Percentiles rank a stretch among this genome's conserved stretches.
These are phyloP conservation scores for Boulengeromyrus knoepffleri DNA, from an alignment of 2,113 vertebrate species.

Conservation along the genomic window DNA sequence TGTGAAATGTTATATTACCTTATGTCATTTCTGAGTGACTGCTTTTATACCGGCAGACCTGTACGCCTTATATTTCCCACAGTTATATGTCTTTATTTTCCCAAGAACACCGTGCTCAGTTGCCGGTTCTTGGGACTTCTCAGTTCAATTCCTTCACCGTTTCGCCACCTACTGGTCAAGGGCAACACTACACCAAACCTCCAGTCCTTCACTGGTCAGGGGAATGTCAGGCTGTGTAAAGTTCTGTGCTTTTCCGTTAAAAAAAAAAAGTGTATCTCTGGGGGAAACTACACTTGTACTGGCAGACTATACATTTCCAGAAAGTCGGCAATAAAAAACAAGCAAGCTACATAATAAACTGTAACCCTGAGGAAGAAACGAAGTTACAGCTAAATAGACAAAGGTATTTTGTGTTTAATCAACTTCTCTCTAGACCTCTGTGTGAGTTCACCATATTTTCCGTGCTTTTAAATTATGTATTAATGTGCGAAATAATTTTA, in stretches of 20 bases:
- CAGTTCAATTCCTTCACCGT: neutral
- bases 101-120: neutral
- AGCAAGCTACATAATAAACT: neutral
- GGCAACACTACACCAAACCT: neutral
- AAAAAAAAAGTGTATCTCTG: neutral
- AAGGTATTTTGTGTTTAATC: neutral
- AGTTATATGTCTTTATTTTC: neutral
- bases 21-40: neutral
- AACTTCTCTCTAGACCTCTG: neutral
- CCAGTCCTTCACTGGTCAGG: neutral
- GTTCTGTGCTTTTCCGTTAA: neutral
- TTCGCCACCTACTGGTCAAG: neutral
- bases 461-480: neutral
- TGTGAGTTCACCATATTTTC: neutral
- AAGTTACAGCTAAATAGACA: neutral
- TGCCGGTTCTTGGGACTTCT: neutral
- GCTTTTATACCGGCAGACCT: neutral
- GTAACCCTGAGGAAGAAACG: neutral
- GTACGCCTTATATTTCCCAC: neutral
- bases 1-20: neutral
- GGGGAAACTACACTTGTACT: neutral
- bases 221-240: neutral
- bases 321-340: neutral
- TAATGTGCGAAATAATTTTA: conserved; percentile 2
- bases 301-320: neutral